Conservation (phyloP, 2,888 invertebrate species). For the Melinaea marsaeus region DNA sequence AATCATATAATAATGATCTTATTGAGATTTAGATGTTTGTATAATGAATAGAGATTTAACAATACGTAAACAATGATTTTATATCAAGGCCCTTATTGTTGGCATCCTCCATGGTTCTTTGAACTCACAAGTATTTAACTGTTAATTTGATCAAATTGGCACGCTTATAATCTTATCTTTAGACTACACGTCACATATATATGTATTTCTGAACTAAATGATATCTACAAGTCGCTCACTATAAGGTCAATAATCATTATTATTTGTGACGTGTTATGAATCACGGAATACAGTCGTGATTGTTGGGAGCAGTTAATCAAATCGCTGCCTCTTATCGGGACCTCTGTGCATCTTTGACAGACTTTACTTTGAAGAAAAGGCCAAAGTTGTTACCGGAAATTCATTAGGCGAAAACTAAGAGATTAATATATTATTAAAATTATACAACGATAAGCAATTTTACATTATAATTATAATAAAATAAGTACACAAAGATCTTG, state of each 20-base stretch:
- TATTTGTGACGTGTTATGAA: conserved; percentile 47
- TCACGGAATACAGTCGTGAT: conserved; percentile 45
- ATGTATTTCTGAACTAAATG: conserved; percentile 12
- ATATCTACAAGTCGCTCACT: conserved; percentile 38
- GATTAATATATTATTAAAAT: too few relatives aligned
- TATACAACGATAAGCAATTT: too few relatives aligned
- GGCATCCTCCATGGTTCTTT: conserved; percentile 2
- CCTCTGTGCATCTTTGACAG: conserved; percentile 37
- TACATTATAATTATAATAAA: too few relatives aligned
- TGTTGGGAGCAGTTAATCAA: conserved; percentile 28
- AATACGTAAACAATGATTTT: neutral
- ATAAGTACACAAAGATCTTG: too few relatives aligned
- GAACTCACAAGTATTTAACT: conserved; percentile 1
- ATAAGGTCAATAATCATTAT: conserved; percentile 46
- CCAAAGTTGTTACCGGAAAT: conserved; percentile 30
- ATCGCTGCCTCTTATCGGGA: conserved; percentile 40
- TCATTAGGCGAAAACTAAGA: conserved; percentile 12
- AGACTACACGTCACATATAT: conserved; percentile 7
- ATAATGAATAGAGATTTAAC: neutral
- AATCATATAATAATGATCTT: too few relatives aligned
- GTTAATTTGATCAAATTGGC: conserved; percentile 1
- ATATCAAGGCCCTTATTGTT: neutral
- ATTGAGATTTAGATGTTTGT: neutral
- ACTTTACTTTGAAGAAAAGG: conserved; percentile 27
- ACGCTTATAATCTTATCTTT: neutral